Evolutionary conservation across 2,797 vertebrate genomes (phyloP).

Genomic region (Pagetopsis macropterus): DNA sequence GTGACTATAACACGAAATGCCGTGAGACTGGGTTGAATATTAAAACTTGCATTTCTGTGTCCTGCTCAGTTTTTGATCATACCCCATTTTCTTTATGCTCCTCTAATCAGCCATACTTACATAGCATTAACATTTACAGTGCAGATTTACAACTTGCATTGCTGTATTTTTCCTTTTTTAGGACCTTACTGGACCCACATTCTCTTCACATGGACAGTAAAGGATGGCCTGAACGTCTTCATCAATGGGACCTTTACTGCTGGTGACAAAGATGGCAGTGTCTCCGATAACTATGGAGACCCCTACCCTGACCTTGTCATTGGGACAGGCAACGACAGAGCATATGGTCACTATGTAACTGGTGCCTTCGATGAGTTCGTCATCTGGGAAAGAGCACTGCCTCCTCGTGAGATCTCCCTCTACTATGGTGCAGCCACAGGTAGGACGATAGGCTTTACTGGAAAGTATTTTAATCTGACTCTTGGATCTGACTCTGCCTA

Average conservation of each 20-base stretch:
- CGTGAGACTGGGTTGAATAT: too few relatives aligned
- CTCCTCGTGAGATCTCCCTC: conserved; percentile 82
- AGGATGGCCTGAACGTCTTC: conserved; percentile 91
- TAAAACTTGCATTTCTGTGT: background rate
- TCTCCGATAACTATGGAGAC: conserved; percentile 86
- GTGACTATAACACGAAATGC: too few relatives aligned
- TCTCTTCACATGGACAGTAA: conserved; percentile 92
- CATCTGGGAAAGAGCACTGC: conserved; percentile 94
- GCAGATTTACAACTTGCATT: background rate
- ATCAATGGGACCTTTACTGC: conserved; percentile 90
- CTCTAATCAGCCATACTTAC: background rate
- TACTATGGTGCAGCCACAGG: conserved; percentile 93
- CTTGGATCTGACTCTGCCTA: conserved; percentile 16
- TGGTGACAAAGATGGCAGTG: conserved; percentile 79
- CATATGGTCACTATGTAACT: conserved; percentile 78
- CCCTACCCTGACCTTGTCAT: conserved; percentile 82
- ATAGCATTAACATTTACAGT: background rate
- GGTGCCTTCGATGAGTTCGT: conserved; percentile 95
- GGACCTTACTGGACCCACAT: conserved; percentile 94
- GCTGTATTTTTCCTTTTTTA: conserved; percentile 56
- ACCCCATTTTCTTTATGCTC: background rate
- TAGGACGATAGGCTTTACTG: conserved; percentile 70
- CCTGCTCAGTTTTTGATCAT: background rate
- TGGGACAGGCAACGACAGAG: conserved; percentile 76
- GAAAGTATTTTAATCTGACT: conserved; percentile 52